These are phyloP conservation scores for Natrix natrix DNA, from an alignment of 2,797 vertebrate species.

Conservation along the genomic window DNA sequence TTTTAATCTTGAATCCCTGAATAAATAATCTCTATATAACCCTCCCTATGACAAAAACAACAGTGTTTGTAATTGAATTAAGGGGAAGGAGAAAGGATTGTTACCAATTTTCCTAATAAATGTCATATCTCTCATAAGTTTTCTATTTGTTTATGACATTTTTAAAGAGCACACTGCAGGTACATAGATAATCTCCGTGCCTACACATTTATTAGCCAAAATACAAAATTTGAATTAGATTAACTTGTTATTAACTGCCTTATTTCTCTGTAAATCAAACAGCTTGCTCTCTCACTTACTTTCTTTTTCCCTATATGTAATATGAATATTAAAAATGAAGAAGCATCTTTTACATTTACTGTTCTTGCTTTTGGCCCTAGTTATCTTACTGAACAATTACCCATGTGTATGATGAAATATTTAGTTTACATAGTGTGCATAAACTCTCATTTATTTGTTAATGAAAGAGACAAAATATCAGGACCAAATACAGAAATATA, in stretches of 20 bases:
- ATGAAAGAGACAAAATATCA: background rate
- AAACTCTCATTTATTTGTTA: background rate
- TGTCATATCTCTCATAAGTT: background rate
- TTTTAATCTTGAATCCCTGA: background rate
- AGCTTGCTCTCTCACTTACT: background rate
- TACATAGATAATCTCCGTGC: background rate
- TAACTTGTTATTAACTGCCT: background rate
- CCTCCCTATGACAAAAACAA: background rate
- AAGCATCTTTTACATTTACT: background rate
- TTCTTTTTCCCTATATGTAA: background rate
- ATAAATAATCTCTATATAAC: background rate
- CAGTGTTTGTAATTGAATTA: background rate
- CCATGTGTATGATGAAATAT: background rate
- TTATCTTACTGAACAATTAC: background rate
- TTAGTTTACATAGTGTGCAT: background rate
- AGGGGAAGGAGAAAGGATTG: background rate
- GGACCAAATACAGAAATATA: background rate
- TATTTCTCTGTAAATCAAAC: background rate
- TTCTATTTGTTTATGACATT: background rate
- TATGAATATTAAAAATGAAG: background rate
- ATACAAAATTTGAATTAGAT: background rate
- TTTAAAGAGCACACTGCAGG: background rate
- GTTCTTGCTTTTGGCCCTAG: background rate
- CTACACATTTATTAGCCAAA: background rate
- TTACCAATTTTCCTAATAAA: background rate